Conservation (phyloP, 2,797 vertebrate genomes). For the Coregonus suidteri region DNA sequence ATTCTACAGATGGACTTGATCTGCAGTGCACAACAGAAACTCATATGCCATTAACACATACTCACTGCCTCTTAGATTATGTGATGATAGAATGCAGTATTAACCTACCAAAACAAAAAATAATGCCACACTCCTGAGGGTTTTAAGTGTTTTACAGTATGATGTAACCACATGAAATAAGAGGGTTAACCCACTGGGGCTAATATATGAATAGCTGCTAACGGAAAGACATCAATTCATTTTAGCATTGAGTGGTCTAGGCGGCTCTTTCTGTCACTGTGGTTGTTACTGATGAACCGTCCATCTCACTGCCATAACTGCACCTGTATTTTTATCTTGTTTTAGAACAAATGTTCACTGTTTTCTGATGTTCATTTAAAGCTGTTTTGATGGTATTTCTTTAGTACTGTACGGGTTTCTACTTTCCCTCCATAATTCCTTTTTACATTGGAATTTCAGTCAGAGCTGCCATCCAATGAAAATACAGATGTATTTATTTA, state of each 20-base stretch:
- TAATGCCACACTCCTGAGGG: too few relatives aligned
- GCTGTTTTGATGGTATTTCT: slow-evolving; percentile 14
- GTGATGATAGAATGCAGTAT: slow-evolving; percentile 8
- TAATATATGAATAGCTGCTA: slow-evolving; percentile 20
- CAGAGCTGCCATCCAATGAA: slow-evolving; percentile 27
- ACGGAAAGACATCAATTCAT: slow-evolving; percentile 18
- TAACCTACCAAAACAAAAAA: background rate
- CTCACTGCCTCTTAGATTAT: slow-evolving; percentile 32
- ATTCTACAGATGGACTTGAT: slow-evolving; percentile 9
- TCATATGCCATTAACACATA: slow-evolving; percentile 23
- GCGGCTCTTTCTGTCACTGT: background rate
- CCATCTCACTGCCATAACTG: background rate
- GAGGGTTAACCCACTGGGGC: background rate
- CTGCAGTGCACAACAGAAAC: slow-evolving; percentile 10
- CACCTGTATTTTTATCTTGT: background rate
- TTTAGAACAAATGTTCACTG: background rate
- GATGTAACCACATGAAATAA: background rate
- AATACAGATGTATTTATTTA: slow-evolving; percentile 15
- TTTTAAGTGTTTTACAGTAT: background rate
- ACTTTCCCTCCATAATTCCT: background rate
- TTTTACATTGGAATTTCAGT: slow-evolving; percentile 26
- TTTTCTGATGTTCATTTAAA: background rate
- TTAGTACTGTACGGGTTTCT: background rate
- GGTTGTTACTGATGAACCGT: background rate
- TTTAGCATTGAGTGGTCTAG: background rate